Evolutionary conservation across 2,113 vertebrate genomes (phyloP).

Genomic region (Oxyruncus cristatus): DNA sequence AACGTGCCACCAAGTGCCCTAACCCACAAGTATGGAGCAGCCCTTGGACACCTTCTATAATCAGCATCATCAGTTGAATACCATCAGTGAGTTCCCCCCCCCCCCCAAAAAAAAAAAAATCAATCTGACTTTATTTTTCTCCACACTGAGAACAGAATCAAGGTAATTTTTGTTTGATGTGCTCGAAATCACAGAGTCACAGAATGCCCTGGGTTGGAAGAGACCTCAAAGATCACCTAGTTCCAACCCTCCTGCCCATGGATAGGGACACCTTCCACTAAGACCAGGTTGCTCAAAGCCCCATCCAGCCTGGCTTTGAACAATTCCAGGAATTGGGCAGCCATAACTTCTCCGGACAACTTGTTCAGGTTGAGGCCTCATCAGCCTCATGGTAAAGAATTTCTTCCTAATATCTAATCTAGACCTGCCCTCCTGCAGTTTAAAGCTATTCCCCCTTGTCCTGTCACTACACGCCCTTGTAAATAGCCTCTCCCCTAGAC

Average conservation of each 20-base stretch:
- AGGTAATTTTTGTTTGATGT: neutral
- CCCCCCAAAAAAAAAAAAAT: no score
- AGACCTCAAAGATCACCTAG: neutral
- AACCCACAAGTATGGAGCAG: rapidly evolving
- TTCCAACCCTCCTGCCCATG: neutral
- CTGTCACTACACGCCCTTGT: neutral
- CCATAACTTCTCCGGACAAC: neutral
- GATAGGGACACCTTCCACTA: neutral
- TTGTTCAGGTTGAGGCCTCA: neutral
- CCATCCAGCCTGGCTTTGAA: neutral
- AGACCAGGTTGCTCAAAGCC: neutral
- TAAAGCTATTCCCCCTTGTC: neutral
- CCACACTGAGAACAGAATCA: neutral
- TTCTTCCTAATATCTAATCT: neutral
- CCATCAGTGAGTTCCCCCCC: rapidly evolving
- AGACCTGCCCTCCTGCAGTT: neutral
- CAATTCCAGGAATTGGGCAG: neutral
- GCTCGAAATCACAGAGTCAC: neutral
- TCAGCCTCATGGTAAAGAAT: neutral
- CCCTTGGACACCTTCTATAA: rapidly evolving
- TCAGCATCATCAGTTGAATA: rapidly evolving
- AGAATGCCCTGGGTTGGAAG: neutral
- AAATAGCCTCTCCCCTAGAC: neutral
- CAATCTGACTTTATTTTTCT: rapidly evolving
- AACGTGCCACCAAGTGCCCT: rapidly evolving